These are phyloP conservation scores for Hylaea fasciaria DNA, from an alignment of 2,888 invertebrate species.

Conservation along the genomic window DNA sequence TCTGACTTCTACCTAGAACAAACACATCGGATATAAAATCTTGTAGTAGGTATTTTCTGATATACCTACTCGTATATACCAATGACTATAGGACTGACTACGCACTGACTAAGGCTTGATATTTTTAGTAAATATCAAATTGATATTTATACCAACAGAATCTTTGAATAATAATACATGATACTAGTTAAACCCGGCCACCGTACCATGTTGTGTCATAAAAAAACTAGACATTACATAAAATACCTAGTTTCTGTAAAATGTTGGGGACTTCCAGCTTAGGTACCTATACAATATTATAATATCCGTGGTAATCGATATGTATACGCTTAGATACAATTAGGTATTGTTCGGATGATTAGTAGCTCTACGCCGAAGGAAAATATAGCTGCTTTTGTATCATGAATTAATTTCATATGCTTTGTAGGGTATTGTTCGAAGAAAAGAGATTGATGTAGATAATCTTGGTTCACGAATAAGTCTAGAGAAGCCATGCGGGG, in stretches of 20 bases:
- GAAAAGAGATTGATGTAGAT: background rate
- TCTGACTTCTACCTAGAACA: too few species aligned
- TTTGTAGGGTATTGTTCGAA: constrained; percentile 12
- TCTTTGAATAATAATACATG: too few species aligned
- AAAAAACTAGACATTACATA: background rate
- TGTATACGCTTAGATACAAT: constrained; percentile 14
- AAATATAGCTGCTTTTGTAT: constrained; percentile 20
- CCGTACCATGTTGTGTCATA: too few species aligned
- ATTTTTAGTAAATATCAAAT: too few species aligned
- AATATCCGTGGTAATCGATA: constrained; percentile 7
- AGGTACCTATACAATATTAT: background rate
- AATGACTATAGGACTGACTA: too few species aligned
- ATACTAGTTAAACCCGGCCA: too few species aligned
- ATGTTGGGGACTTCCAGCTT: background rate
- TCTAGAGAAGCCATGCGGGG: background rate
- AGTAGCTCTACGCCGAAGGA: constrained; percentile 18
- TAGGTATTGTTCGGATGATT: constrained; percentile 24
- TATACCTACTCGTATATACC: too few species aligned
- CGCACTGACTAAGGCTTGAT: too few species aligned
- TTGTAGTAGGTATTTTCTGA: too few species aligned
- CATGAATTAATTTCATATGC: constrained; percentile 8
- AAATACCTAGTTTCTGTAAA: background rate
- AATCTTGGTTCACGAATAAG: background rate
- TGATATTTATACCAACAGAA: too few species aligned
- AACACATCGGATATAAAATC: too few species aligned